Evolutionary conservation across 2,888 invertebrate species (phyloP), one percentile per base, ranked within the genome.

Genomic region (Euphydryas editha): DNA sequence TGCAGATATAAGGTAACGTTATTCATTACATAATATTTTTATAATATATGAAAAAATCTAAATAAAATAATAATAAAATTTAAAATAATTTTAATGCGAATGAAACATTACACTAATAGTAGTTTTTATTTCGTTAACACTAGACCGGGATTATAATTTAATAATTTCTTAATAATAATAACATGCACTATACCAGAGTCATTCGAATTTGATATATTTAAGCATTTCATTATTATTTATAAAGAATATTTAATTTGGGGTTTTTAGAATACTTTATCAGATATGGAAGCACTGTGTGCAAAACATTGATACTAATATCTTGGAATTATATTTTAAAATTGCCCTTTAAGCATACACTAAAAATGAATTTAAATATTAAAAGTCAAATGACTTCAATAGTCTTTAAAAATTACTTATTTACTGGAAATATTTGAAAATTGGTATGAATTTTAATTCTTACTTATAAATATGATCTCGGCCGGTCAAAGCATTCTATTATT

Each of bases 1-100:
- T 54, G 54, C 54, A 30, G 54, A 54, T 36, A 54, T 10, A 36
- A 54, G 54, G 54, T 54, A 54, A 54, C 54, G 17, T 36, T 54
- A 54, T 17, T 36, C 17, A 36, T 36, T 36, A 54, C 36, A 18
- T 54, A 54, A 30, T 54, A 30, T 54, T 36, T 20, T 44, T n/a
- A 24, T 24, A 15, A 24, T 51, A 51, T 51, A 51, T 51, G 21
- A 51, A 24, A 30, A 54, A 36, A 30, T 36, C n/a, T 51, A 17
- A 54, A 17, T 36, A 36, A 17, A 54, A 36, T 54, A 54, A 51
- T 49, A 51, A 51, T 18, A 36, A 39, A 7, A 44, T n/a, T 15
- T 44, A n/a, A n/a, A 5, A 44, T 44, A n/a, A 5, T 15, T 36
- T 17, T 54, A 17, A 11, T 5, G 21, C 24, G 15, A 7, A 24